These are phyloP conservation scores for Ptychoptera contaminata DNA, from an alignment of 2,888 invertebrate species.

Conservation along the genomic window DNA sequence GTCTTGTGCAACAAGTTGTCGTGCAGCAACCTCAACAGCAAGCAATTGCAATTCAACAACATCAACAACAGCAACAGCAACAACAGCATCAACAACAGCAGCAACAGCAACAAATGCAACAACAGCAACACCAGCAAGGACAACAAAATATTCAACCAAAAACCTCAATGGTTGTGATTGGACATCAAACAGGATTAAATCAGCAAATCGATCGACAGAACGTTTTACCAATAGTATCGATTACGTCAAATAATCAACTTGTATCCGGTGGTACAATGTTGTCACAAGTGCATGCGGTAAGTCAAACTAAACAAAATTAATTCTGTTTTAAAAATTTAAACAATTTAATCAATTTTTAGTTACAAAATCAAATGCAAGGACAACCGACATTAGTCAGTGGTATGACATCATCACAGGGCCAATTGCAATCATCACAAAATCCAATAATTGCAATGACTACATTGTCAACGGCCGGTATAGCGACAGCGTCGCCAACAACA, in stretches of 20 bases:
- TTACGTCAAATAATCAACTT: neutral
- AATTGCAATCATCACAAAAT: slow-evolving; percentile 23
- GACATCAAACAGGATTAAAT: neutral
- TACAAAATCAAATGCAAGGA: slow-evolving; percentile 21
- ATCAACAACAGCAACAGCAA: slow-evolving; percentile 22
- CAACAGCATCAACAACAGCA: slow-evolving; percentile 24
- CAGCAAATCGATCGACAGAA: neutral
- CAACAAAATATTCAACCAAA: slow-evolving; percentile 21
- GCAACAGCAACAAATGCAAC: slow-evolving; percentile 39
- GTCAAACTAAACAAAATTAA: neutral
- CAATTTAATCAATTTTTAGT: no score
- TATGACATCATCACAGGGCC: slow-evolving; percentile 13
- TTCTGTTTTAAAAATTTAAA: neutral
- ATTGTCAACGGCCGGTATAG: slow-evolving; percentile 16
- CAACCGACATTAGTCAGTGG: slow-evolving; percentile 21
- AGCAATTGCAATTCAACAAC: neutral
- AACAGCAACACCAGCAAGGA: slow-evolving; percentile 35
- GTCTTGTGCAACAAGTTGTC: slow-evolving; percentile 1
- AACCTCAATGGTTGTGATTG: neutral
- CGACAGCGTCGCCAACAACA: neutral
- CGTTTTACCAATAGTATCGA: neutral
- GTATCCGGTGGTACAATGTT: slow-evolving; percentile 1
- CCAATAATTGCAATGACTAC: slow-evolving; percentile 31
- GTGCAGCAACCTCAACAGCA: neutral
- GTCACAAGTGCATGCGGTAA: slow-evolving; percentile 1